Conservation (phyloP, 2,113 vertebrate species). For the Nycticorax nycticorax region DNA sequence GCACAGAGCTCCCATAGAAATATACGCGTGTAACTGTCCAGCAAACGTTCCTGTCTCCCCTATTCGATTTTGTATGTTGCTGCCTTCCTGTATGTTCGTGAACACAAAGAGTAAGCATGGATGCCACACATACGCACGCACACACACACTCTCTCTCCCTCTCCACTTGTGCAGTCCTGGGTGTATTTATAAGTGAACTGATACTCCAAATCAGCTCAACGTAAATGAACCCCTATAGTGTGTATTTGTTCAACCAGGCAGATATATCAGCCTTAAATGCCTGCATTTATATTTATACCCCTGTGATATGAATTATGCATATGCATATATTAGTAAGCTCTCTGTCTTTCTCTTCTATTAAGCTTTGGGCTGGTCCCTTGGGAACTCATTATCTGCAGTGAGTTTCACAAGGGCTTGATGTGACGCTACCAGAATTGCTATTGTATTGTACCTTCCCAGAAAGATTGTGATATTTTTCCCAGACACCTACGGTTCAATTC, state of each 20-base stretch:
- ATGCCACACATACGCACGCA: rapidly evolving
- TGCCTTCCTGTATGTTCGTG: not conserved
- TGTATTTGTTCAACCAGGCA: not conserved
- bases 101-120: not conserved
- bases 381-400: constrained; percentile 45
- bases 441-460: constrained; percentile 35
- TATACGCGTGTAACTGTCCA: not conserved
- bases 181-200: not conserved
- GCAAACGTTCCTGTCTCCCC: not conserved
- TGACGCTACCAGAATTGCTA: constrained; percentile 12
- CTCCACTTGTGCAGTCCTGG: not conserved
- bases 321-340: not conserved
- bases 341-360: not conserved
- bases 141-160: rapidly evolving
- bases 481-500: not conserved
- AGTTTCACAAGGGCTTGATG: not conserved
- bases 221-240: not conserved
- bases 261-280: not conserved
- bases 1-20: not conserved
- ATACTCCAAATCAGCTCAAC: not conserved
- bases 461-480: constrained; percentile 1
- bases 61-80: rapidly evolving
- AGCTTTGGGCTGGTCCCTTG: not conserved
- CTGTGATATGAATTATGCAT: constrained; percentile 45
- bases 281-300: constrained; percentile 14